A percentile compares a stretch with the other conserved stretches of the same genome.
phyloP scores from a whole-genome alignment of 2,797 vertebrate genomes.

The Scomberomorus guttatus region DNA sequence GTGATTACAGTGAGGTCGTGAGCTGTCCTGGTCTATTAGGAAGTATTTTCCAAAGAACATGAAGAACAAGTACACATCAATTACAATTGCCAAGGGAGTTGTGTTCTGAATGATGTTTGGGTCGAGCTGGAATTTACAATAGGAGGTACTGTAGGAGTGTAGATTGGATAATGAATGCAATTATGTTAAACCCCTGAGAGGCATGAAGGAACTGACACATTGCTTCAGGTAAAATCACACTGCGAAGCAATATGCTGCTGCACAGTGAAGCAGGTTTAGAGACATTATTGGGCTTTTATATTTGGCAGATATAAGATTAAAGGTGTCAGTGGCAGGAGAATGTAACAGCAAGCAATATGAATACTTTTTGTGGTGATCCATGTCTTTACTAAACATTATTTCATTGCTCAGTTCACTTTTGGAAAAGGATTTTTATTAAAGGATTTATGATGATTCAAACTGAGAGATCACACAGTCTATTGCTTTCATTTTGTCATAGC shows the following conservation, averaged over 20 bases:
- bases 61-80: constrained; percentile 58
- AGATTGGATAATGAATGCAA: constrained; percentile 54
- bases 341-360: constrained; percentile 8
- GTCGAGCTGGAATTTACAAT: constrained; percentile 56
- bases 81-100: constrained; percentile 44
- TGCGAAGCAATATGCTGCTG: constrained; percentile 16
- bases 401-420: not conserved
- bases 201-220: constrained; percentile 39
- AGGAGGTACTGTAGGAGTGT: constrained; percentile 48
- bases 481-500: not conserved
- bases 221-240: constrained; percentile 26
- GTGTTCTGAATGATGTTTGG: constrained; percentile 22
- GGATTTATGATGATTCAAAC: not conserved
- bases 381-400: constrained; percentile 6
- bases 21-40: constrained; percentile 59
- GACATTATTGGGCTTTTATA: constrained; percentile 25
- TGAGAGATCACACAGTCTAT: not conserved
- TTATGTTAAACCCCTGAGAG: constrained; percentile 47
- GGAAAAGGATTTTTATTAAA: not conserved
- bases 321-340: constrained; percentile 35
- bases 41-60: constrained; percentile 56
- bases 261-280: constrained; percentile 28
- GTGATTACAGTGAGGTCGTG: constrained; percentile 63
- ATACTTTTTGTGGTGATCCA: not conserved
- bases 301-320: constrained; percentile 29